Conservation (phyloP, 2,888 invertebrate genomes). For the Leptinotarsa tumamoca region DNA sequence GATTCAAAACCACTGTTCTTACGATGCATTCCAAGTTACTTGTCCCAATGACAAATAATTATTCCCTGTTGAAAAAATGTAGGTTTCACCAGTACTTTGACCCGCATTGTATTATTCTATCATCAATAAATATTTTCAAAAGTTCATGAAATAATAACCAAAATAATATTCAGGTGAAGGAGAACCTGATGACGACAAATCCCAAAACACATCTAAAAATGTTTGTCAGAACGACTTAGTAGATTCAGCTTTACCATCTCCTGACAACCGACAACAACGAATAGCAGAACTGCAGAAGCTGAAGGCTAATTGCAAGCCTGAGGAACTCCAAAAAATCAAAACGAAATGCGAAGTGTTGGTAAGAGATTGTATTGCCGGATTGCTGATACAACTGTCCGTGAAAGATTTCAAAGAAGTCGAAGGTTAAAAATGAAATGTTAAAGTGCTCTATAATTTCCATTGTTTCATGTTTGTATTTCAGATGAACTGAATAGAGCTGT, state of each 20-base stretch:
- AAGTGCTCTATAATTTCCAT: too few species aligned
- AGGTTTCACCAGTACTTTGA: too few species aligned
- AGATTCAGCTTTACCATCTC: conserved; percentile 77
- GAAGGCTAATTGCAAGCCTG: conserved; percentile 84
- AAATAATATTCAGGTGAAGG: conserved; percentile 51
- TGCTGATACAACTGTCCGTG: conserved; percentile 82
- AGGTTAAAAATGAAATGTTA: conserved; percentile 68
- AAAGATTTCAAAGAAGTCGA: conserved; percentile 89
- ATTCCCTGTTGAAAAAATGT: too few species aligned
- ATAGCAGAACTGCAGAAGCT: conserved; percentile 78
- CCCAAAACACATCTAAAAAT: conserved; percentile 60
- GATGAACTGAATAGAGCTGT: conserved; percentile 90
- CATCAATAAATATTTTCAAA: too few species aligned
- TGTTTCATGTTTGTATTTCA: conserved; percentile 60
- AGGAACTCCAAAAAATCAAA: conserved; percentile 80
- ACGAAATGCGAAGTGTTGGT: conserved; percentile 74
- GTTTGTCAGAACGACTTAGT: conserved; percentile 75
- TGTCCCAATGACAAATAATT: too few species aligned
- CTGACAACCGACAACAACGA: conserved; percentile 76
- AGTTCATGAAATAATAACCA: too few species aligned
- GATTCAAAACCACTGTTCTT: too few species aligned
- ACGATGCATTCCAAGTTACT: too few species aligned
- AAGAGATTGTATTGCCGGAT: conserved; percentile 84
- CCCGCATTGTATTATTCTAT: too few species aligned
- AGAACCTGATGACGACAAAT: conserved; percentile 60